Percentiles rank a stretch among this genome's conserved stretches.
phyloP scores from a whole-genome alignment of 2,113 vertebrate genomes.

The Cebus imitator region DNA sequence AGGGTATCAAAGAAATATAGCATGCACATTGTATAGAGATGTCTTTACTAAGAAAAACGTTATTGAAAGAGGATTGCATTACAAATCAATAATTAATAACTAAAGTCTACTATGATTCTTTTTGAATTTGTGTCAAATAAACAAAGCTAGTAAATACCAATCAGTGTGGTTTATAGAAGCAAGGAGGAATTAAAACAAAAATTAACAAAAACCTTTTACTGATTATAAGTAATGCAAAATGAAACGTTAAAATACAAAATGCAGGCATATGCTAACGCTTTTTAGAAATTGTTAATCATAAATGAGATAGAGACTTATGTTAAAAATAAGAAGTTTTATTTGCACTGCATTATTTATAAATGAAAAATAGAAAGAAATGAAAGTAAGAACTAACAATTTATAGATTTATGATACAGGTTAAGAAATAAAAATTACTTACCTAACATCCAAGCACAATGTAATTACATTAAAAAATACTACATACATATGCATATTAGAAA shows the following conservation, averaged over 20 bases:
- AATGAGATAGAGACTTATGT: background rate
- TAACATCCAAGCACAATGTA: constrained; percentile 4
- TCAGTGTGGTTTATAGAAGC: background rate
- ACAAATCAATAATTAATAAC: background rate
- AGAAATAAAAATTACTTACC: constrained; percentile 50
- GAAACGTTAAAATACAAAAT: background rate
- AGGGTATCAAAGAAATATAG: background rate
- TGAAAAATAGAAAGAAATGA: constrained; percentile 12
- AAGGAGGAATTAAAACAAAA: background rate
- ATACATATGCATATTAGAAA: constrained; percentile 27
- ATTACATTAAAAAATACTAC: constrained; percentile 44
- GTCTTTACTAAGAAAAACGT: background rate
- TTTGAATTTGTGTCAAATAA: background rate
- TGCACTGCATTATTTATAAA: background rate
- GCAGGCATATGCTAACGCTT: background rate
- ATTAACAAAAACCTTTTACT: background rate
- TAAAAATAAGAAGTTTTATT: constrained; percentile 6
- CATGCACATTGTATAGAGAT: background rate
- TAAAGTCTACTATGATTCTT: background rate
- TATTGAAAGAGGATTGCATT: background rate
- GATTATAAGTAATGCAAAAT: background rate
- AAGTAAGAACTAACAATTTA: constrained; percentile 37
- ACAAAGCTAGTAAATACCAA: background rate
- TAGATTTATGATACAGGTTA: background rate
- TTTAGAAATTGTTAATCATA: background rate